Conservation (phyloP, 2,113 vertebrate genomes). For the Gambusia holbrooki region DNA sequence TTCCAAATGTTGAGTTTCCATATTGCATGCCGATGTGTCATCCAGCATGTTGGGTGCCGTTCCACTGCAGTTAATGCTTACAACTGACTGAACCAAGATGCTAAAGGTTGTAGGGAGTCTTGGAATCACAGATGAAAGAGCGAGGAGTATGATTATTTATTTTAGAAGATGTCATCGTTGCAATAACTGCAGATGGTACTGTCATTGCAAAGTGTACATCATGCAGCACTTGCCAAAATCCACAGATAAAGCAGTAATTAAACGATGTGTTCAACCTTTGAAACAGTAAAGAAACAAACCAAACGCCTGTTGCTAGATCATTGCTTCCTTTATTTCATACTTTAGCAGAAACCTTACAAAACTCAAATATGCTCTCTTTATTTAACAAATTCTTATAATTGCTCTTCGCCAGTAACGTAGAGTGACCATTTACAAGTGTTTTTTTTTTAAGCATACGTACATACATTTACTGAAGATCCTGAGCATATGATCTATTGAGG, state of each 20-base stretch:
- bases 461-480: not conserved
- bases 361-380: not conserved
- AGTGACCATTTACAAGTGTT: not conserved
- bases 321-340: no score
- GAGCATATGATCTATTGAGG: not conserved
- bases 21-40: not conserved
- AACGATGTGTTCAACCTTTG: not conserved
- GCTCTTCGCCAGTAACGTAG: not conserved
- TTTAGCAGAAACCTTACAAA: no score
- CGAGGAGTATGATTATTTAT: not conserved
- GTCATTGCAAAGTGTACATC: not conserved
- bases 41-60: not conserved
- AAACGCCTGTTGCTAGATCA: not conserved
- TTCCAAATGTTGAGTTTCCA: not conserved
- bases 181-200: not conserved
- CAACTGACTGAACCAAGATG: not conserved
- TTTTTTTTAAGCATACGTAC: not conserved
- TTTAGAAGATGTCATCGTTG: not conserved
- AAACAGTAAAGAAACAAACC: not conserved
- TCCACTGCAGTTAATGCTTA: not conserved
- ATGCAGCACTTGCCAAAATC: not conserved
- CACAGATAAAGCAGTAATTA: not conserved
- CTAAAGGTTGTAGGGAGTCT: not conserved
- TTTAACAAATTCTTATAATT: not conserved
- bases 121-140: not conserved